phyloP scores from a whole-genome alignment of 2,888 invertebrate genomes.

The Drosophila falleni region DNA sequence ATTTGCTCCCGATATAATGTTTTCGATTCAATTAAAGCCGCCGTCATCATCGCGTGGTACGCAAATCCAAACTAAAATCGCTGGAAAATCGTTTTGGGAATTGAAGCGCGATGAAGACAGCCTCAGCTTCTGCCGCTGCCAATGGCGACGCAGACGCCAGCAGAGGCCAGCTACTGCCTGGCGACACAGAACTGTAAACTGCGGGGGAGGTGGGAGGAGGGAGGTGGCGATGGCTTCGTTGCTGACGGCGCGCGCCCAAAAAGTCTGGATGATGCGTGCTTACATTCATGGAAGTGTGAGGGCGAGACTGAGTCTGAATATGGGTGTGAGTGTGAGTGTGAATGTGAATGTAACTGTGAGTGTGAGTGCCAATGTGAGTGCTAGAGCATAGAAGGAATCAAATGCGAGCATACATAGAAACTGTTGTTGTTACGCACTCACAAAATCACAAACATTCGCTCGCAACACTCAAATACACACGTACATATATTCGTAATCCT shows the following conservation, averaged over 20 bases:
- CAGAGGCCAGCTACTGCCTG: constrained; percentile 42
- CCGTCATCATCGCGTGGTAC: constrained; percentile 84
- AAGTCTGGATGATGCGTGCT: constrained; percentile 64
- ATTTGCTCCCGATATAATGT: constrained; percentile 41
- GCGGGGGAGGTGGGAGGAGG: constrained; percentile 34
- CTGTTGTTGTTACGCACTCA: constrained; percentile 50
- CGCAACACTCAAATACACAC: constrained; percentile 1
- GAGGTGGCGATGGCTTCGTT: constrained; percentile 24
- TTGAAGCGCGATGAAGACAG: constrained; percentile 79
- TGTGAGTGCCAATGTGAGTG: constrained; percentile 30
- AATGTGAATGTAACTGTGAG: constrained; percentile 15
- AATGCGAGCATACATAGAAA: constrained; percentile 20
- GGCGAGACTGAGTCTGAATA: constrained; percentile 13
- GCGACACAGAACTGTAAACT: constrained; percentile 42
- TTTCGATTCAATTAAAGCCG: constrained; percentile 78
- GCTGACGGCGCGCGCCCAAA: constrained; percentile 54
- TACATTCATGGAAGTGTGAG: constrained; percentile 24
- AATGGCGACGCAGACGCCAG: constrained; percentile 41
- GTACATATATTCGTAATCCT: background rate
- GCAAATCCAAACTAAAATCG: constrained; percentile 85
- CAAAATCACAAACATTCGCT: constrained; percentile 45
- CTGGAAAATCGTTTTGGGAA: constrained; percentile 83
- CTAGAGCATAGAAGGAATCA: constrained; percentile 21
- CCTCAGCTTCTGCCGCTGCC: constrained; percentile 44
- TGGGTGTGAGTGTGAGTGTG: constrained; percentile 16